Evolutionary conservation across 2,888 invertebrate species (phyloP), one percentile per base, ranked within the genome.

Genomic region (Stenurella melanura): DNA sequence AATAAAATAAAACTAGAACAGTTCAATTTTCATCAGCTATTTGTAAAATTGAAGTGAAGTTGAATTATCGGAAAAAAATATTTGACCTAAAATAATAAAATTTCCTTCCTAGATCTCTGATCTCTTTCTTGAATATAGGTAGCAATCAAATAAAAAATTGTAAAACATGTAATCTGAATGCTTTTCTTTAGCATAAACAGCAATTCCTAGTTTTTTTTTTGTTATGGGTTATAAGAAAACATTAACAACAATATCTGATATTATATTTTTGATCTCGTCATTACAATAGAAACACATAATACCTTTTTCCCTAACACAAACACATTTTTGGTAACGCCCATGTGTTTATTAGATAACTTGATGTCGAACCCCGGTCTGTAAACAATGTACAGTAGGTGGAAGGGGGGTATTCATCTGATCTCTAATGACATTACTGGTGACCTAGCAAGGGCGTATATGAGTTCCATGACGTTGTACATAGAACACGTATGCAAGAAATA

Each of bases 401-500:
- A 67, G 73, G 77, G 75, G 77, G 79, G 74, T 75, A 75, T 50
- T 58, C 68, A 69, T 72, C 54, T 75, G 66, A 61, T 73, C 73
- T 73, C 77, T 73, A 69, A 66, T 76, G 77, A 78, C 80, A 77
- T 80, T 74, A 74, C 60, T 61, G 50, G 74, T 74, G 78, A 79
- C 80, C 80, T 79, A 80, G 77, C 80, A 80, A 80, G 80, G 80
- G 80, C 80, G 80, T 79, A 15, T 50, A 76, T 68, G 72, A 54
- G 50, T 50, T 21, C 57, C 56, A 42, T 60, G 57, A 58, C 58
- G 64, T 30, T 19, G n/a, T n/a, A n/a, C 56, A 73, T 26, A 57
- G 63, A 38, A 0, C 15, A 11, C 19, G 58, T 50, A 17, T 30
- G 12, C 61, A 26, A 4, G 11, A 21, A 6, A 34, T 34, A 17